A percentile compares a stretch with the other conserved stretches of the same genome.
phyloP scores from a whole-genome alignment of 1,140 invertebrate species.

The Apis laboriosa region DNA sequence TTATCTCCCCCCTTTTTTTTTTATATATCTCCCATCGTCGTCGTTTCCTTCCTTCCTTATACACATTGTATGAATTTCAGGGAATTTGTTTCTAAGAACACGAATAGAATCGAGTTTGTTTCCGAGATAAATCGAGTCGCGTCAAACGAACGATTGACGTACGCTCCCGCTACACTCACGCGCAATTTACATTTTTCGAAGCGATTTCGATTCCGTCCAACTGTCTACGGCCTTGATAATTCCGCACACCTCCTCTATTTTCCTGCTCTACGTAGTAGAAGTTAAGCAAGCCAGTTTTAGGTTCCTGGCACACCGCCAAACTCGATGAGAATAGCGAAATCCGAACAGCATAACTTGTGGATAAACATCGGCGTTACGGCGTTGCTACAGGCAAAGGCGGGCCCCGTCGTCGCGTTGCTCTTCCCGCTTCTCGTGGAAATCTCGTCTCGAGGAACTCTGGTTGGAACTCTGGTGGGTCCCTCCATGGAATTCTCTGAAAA shows the following conservation, averaged over 20 bases:
- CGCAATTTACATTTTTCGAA: slow-evolving; percentile 31
- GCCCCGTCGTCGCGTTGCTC: not conserved
- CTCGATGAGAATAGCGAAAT: slow-evolving; percentile 52
- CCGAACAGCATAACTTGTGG: slow-evolving; percentile 14
- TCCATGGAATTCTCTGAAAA: too few species aligned
- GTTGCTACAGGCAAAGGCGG: not conserved
- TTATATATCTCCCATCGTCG: too few species aligned
- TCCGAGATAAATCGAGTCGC: not conserved
- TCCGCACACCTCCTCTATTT: slow-evolving; percentile 59
- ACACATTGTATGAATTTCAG: too few species aligned
- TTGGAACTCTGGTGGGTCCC: too few species aligned
- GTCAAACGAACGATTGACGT: slow-evolving; percentile 14
- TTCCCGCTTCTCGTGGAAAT: not conserved
- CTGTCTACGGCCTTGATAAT: slow-evolving; percentile 59
- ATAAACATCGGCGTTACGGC: slow-evolving; percentile 32
- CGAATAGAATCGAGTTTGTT: not conserved
- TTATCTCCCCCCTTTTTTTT: too few species aligned
- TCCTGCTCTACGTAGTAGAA: slow-evolving; percentile 41
- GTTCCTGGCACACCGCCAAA: slow-evolving; percentile 50
- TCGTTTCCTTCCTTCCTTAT: too few species aligned
- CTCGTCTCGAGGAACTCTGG: too few species aligned
- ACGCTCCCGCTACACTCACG: not conserved
- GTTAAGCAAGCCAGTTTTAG: slow-evolving; percentile 59
- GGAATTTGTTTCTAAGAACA: not conserved
- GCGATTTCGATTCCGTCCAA: not conserved